Percentiles rank a stretch among this genome's conserved stretches.
Conservation (phyloP, 2,888 invertebrate genomes). For the Chrysolina americana region DNA sequence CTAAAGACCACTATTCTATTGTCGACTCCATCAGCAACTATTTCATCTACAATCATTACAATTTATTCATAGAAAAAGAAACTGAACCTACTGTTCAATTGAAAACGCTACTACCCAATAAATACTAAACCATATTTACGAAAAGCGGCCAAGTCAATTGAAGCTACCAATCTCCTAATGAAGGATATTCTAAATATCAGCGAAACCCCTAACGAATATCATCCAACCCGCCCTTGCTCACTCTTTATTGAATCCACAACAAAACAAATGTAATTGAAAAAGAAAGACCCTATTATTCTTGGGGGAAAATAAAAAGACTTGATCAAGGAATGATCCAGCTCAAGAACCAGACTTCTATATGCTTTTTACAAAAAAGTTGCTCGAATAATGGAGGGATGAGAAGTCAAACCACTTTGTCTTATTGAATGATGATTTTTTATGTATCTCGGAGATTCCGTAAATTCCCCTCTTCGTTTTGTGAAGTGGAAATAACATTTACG, state of each 20-base stretch:
- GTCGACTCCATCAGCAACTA: no score
- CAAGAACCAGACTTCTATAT: background rate
- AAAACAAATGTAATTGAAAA: conserved; percentile 19
- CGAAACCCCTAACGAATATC: background rate
- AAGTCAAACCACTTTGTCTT: conserved; percentile 20
- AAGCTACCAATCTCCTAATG: no score
- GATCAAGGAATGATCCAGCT: conserved; percentile 12
- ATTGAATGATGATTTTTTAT: conserved; percentile 21
- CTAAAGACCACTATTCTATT: no score
- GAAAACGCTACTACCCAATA: no score
- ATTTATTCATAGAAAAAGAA: no score
- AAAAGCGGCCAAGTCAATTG: no score
- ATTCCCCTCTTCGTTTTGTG: background rate
- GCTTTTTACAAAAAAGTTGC: conserved; percentile 8
- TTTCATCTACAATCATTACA: no score
- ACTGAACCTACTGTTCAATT: no score
- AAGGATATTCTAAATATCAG: no score
- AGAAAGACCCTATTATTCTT: conserved; percentile 6
- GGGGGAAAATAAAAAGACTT: conserved; percentile 8
- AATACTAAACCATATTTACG: no score
- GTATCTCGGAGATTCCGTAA: conserved; percentile 2
- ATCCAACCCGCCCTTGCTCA: background rate
- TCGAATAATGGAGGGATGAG: background rate
- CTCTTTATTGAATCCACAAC: conserved; percentile 8
- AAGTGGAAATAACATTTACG: background rate